phyloP scores from a whole-genome alignment of 1,140 invertebrate species.

The Atta colombica region DNA sequence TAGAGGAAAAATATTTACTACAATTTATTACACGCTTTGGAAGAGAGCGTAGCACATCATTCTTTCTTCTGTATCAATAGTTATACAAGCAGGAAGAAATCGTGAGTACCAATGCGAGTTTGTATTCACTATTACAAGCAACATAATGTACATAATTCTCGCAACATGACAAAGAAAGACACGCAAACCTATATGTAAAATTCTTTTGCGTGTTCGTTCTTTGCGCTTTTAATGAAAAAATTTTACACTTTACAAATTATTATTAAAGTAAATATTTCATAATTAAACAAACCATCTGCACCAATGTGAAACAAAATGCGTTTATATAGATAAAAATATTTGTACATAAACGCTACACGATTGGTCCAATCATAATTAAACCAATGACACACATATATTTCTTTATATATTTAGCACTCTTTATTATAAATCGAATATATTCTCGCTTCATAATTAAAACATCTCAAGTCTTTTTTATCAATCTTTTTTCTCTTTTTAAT shows the following conservation, averaged over 20 bases:
- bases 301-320: constrained; percentile 33
- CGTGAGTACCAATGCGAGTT: constrained; percentile 36
- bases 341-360: constrained; percentile 54
- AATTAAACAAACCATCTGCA: constrained; percentile 13
- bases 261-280: constrained; percentile 12
- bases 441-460: constrained; percentile 8
- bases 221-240: constrained; percentile 34
- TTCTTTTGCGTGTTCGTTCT: not conserved
- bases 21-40: constrained; percentile 65
- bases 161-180: constrained; percentile 2
- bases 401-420: constrained; percentile 45
- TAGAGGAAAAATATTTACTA: constrained; percentile 63
- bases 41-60: constrained; percentile 51
- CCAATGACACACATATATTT: constrained; percentile 64
- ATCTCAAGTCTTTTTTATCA: not conserved
- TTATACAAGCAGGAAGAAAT: constrained; percentile 40
- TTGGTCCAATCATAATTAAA: constrained; percentile 71
- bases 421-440: constrained; percentile 42
- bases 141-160: not conserved
- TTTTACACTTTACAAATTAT: constrained; percentile 15
- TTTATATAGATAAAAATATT: constrained; percentile 35
- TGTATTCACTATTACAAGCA: constrained; percentile 22
- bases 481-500: not conserved
- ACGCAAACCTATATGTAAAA: not conserved
- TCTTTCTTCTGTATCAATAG: constrained; percentile 38